Evolutionary conservation across 2,797 vertebrate species (phyloP).

Genomic region (Okamejei kenojei): DNA sequence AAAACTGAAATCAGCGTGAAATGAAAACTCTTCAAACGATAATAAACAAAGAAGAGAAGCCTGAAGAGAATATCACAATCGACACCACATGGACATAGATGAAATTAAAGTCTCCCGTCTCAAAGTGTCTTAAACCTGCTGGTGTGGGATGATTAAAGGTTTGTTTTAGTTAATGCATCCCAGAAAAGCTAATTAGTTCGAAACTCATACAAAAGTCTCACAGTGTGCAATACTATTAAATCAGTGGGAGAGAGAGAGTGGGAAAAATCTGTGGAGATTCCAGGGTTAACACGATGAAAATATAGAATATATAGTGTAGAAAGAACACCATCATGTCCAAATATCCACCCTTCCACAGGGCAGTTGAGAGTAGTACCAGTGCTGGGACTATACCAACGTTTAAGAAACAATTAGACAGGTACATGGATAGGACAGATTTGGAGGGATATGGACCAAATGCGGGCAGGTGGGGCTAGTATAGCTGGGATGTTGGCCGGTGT

Average conservation of each 20-base stretch:
- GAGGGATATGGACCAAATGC: no score
- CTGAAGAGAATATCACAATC: neutral
- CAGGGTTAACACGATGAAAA: neutral
- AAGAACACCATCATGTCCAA: neutral
- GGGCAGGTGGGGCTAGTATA: no score
- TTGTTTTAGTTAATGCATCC: constrained; percentile 5
- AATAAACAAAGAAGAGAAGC: neutral
- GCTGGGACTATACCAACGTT: no score
- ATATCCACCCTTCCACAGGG: neutral
- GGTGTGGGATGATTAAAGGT: neutral
- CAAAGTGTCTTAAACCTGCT: neutral
- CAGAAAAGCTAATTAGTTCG: constrained; percentile 3
- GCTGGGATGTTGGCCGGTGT: no score
- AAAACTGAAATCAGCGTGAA: neutral
- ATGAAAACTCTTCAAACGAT: neutral
- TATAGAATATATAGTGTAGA: neutral
- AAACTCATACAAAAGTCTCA: neutral
- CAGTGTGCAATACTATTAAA: neutral
- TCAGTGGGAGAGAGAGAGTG: neutral
- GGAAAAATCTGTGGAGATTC: neutral
- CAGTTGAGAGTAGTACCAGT: neutral
- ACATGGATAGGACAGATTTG: no score
- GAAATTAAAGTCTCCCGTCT: neutral
- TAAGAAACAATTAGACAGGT: no score
- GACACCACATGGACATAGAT: neutral